phyloP scores from a whole-genome alignment of 2,797 vertebrate species.

The Taenioides sp. region DNA sequence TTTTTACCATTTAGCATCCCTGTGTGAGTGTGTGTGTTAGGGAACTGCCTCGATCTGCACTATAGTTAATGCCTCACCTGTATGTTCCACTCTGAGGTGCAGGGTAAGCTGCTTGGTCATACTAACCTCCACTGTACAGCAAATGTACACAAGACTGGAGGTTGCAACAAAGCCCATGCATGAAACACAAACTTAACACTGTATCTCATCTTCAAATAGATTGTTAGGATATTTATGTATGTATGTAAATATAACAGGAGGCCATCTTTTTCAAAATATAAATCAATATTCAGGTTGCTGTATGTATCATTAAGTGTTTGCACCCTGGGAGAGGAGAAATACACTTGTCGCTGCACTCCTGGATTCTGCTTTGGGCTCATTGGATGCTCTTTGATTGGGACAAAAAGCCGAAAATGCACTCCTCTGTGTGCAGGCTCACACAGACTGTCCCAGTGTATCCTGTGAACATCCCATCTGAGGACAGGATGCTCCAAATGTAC shows the following conservation, averaged over 20 bases:
- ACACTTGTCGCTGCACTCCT: conserved; percentile 49
- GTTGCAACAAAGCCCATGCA: conserved; percentile 68
- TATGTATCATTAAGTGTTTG: conserved; percentile 76
- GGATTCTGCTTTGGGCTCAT: conserved; percentile 54
- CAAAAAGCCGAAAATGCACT: conserved; percentile 50
- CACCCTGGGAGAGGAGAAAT: conserved; percentile 61
- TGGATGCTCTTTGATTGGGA: conserved; percentile 51
- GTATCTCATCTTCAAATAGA: conserved; percentile 70
- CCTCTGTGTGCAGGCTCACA: conserved; percentile 67
- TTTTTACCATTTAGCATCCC: conserved; percentile 53
- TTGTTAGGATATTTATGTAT: conserved; percentile 76
- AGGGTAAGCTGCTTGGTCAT: conserved; percentile 62
- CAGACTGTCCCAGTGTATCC: conserved; percentile 57
- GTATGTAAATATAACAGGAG: conserved; percentile 73
- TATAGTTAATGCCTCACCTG: conserved; percentile 61
- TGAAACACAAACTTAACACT: conserved; percentile 73
- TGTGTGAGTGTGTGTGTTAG: conserved; percentile 43
- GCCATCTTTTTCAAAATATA: conserved; percentile 62
- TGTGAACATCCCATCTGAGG: conserved; percentile 30
- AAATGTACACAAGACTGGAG: conserved; percentile 54
- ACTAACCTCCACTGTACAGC: conserved; percentile 58
- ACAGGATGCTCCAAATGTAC: conserved; percentile 52
- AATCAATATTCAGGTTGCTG: conserved; percentile 77
- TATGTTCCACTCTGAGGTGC: conserved; percentile 62
- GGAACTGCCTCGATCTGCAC: conserved; percentile 74